Evolutionary conservation across 2,113 vertebrate genomes (phyloP), one percentile per base, ranked within the genome.

Genomic region (Myanophis thanlyinensis): DNA sequence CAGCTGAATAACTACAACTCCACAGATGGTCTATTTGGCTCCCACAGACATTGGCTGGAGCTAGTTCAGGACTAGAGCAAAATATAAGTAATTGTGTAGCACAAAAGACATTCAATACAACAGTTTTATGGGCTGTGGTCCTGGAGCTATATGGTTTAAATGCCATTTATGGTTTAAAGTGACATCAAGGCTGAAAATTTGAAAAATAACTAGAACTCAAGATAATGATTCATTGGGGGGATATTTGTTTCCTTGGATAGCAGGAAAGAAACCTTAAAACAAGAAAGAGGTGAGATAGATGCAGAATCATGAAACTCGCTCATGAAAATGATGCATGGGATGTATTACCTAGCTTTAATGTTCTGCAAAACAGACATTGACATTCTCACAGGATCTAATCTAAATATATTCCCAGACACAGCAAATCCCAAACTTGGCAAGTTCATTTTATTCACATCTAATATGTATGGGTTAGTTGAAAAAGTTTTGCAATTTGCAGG

Each of bases 381-480:
- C 49, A 52, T 47, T 88, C 59, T 25, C 88, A 51, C 52, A 89
- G 54, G 62, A 20, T 89, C 80, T 91, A 84, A 87, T 89, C 67
- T 92, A 51, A 89, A 89, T 44, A 49, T 44, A 56, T 89, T 84
- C 51, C 51, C 87, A 92, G 87, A 56, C 91, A 89, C 47, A 44
- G 46, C 35, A 89, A 73, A 92, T 92, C 48, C 73, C 62, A 92
- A 48, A 80, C 62, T 92, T 92, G 91, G 87, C 87, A 89, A 84
- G 91, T 84, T 84, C 59, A 25, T 84, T 92, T 92, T 47, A 80
- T 73, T 88, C 35, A 53, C 15, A 54, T 89, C 49, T 89, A 48
- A 92, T 89, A 89, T 67, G 88, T 92, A 89, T 84, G 85, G 53
- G 86, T 46, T 92, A 27, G 5, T 53, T 88, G 59, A 25, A 88